Conservation (phyloP, 2,888 invertebrate genomes). For the Dioctria rufipes region DNA sequence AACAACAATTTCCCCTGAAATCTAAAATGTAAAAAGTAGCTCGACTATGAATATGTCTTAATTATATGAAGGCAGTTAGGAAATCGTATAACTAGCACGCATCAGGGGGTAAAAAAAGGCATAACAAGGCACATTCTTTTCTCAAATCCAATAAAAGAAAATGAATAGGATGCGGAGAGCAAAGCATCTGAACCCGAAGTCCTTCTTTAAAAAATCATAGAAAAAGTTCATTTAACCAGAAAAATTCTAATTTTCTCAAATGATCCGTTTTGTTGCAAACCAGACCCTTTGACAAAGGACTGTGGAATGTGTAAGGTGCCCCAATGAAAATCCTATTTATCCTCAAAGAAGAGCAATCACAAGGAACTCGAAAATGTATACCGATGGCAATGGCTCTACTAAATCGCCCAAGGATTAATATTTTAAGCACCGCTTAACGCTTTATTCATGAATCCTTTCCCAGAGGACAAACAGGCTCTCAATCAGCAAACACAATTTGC, state of each 20-base stretch:
- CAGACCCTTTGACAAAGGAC: not conserved
- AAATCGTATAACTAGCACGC: slow-evolving; percentile 22
- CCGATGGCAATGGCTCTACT: not conserved
- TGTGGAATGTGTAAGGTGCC: not conserved
- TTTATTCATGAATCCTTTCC: slow-evolving; percentile 34
- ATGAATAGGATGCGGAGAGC: not conserved
- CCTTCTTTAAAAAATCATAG: not conserved
- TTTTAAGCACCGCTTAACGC: slow-evolving; percentile 34
- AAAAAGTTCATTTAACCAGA: slow-evolving; percentile 35
- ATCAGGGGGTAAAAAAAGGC: not conserved
- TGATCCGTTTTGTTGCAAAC: slow-evolving; percentile 19
- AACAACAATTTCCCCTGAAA: not conserved
- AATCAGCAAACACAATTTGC: slow-evolving; percentile 56
- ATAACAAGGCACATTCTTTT: not conserved
- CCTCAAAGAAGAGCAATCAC: not conserved
- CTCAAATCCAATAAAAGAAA: slow-evolving; percentile 11
- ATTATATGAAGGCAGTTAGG: slow-evolving; percentile 8
- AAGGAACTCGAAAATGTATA: not conserved
- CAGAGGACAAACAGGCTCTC: slow-evolving; percentile 38
- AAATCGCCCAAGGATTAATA: slow-evolving; percentile 46
- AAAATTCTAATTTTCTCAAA: slow-evolving; percentile 42
- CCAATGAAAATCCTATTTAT: slow-evolving; percentile 5
- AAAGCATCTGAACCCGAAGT: slow-evolving; percentile 5
- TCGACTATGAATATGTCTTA: slow-evolving; percentile 18
- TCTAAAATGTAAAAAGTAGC: not conserved